Conservation (phyloP, 1,140 invertebrate genomes). For the Telenomus remus region DNA sequence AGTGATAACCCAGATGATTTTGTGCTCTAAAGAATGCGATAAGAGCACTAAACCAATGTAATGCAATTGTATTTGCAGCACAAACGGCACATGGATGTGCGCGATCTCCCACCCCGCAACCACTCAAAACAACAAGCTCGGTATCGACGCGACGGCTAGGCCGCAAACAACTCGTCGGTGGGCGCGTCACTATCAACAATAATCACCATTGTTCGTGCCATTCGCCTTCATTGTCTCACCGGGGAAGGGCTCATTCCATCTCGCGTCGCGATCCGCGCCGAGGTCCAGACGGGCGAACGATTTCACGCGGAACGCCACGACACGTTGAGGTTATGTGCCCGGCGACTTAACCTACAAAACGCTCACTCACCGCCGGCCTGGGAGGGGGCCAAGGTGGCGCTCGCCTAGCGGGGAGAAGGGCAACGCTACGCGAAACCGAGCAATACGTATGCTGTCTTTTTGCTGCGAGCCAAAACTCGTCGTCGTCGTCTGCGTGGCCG, state of each 20-base stretch:
- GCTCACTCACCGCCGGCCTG: conserved; percentile 22
- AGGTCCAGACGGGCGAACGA: conserved; percentile 54
- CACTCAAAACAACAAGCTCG: conserved; percentile 38
- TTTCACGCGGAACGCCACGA: conserved; percentile 50
- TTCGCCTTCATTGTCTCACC: conserved; percentile 73
- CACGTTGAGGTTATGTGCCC: conserved; percentile 69
- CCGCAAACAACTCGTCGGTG: conserved; percentile 6
- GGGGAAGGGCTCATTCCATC: conserved; percentile 69
- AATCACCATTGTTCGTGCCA: conserved; percentile 75
- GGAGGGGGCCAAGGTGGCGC: conserved; percentile 9
- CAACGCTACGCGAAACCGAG: conserved; percentile 21
- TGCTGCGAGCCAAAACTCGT: conserved; percentile 13
- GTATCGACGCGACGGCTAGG: conserved; percentile 33
- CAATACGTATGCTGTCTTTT: conserved; percentile 20
- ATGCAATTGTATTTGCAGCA: conserved; percentile 11
- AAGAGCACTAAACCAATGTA: background rate
- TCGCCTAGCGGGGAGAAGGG: background rate
- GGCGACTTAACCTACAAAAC: conserved; percentile 70
- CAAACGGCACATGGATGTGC: conserved; percentile 28
- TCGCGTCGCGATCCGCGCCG: conserved; percentile 51
- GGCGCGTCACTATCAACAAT: conserved; percentile 52
- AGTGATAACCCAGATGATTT: background rate
- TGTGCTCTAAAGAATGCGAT: background rate
- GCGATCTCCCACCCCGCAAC: conserved; percentile 5
- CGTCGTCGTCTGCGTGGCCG: conserved; percentile 25